A percentile compares a stretch with the other conserved stretches of the same genome.
phyloP scores from a whole-genome alignment of 53 echinoderm and acorn worm species.

The Echinarachnius parma region DNA sequence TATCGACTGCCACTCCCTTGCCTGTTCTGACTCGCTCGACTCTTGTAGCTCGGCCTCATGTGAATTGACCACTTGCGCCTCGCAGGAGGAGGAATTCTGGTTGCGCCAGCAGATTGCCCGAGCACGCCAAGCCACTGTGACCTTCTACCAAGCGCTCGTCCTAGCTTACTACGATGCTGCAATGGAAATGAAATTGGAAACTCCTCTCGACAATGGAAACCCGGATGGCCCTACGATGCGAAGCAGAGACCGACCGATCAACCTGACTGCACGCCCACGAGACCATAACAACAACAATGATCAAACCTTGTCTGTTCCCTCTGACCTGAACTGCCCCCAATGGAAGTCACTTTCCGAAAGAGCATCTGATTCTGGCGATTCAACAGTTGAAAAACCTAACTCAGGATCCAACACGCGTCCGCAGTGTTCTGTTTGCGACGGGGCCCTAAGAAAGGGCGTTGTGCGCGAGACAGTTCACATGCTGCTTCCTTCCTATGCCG shows the following conservation, averaged over 20 bases:
- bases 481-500: slow-evolving; percentile 5
- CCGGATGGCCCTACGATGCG: not conserved
- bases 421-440: slow-evolving; percentile 30
- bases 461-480: slow-evolving; percentile 19
- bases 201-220: slow-evolving; percentile 1
- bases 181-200: not conserved
- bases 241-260: slow-evolving; percentile 11
- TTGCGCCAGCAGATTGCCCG: slow-evolving; percentile 11
- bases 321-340: slow-evolving; percentile 1
- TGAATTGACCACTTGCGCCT: too few species aligned
- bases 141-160: slow-evolving; percentile 75
- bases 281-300: too few species aligned
- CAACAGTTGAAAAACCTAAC: too few species aligned
- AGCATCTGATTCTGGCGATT: too few species aligned
- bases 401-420: too few species aligned
- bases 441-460: not conserved
- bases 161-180: slow-evolving; percentile 54
- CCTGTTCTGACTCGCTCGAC: too few species aligned
- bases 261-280: not conserved
- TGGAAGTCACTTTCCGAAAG: not conserved
- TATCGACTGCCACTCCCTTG: not conserved
- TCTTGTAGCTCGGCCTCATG: too few species aligned
- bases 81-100: slow-evolving; percentile 6
- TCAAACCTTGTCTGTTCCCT: not conserved
- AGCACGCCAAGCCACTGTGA: slow-evolving; percentile 49